phyloP scores from a whole-genome alignment of 2,113 vertebrate genomes.

The Phalacrocorax aristotelis region DNA sequence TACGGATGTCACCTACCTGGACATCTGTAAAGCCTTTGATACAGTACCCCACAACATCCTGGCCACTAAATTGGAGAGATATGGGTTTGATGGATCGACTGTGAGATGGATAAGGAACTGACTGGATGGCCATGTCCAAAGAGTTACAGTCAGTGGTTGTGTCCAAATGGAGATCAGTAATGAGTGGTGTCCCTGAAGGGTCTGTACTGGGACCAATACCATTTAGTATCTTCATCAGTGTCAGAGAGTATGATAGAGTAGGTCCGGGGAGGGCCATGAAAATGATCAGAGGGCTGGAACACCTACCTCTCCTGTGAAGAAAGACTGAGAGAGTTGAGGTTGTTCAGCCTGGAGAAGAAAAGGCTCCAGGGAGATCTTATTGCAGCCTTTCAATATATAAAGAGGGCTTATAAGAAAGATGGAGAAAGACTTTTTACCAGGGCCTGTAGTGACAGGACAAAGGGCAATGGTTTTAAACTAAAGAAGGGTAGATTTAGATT shows the following conservation, averaged over 20 bases:
- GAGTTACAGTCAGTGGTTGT: not conserved
- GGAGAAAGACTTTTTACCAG: too few species aligned
- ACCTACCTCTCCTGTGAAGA: not conserved
- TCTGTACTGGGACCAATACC: not conserved
- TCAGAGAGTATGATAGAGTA: not conserved
- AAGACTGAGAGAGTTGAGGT: not conserved
- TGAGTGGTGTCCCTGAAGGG: not conserved
- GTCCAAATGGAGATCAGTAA: not conserved
- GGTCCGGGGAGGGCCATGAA: not conserved
- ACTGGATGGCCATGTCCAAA: not conserved
- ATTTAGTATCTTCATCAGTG: not conserved
- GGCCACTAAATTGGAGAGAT: not conserved
- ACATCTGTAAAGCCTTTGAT: too few species aligned
- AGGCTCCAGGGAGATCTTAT: not conserved
- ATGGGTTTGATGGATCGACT: not conserved
- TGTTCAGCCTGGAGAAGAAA: not conserved
- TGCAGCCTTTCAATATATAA: too few species aligned
- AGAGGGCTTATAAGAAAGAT: too few species aligned
- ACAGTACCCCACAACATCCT: too few species aligned
- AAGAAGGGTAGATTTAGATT: too few species aligned
- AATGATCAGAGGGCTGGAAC: not conserved
- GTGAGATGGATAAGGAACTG: not conserved
- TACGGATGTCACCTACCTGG: too few species aligned
- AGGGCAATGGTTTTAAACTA: too few species aligned
- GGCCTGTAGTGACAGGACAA: too few species aligned